Evolutionary conservation across 1,140 invertebrate species (phyloP), one percentile per base, ranked within the genome.

Genomic region (Dendrolimus kikuchii): DNA sequence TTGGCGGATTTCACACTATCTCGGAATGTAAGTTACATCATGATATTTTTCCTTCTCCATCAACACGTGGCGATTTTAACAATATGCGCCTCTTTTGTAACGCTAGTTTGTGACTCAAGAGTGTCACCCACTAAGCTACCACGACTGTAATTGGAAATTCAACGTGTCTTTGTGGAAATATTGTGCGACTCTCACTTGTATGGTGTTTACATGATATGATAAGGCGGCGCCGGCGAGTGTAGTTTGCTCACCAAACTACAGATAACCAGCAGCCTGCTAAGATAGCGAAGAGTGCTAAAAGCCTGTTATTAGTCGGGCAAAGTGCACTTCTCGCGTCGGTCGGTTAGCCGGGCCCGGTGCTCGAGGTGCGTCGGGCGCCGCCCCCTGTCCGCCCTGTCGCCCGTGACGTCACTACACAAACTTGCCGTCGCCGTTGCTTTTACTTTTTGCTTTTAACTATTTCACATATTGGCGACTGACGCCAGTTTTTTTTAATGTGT

Each of bases 381-480:
- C 79, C 81, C 71, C 57, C 47, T 65, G 58, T 63, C 77, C 79
- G 82, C 79, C 79, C 74, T 78, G 82, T 81, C 82, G 81, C 71
- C 77, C 68, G 71, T 85, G 77, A 83, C 79, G 77, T 86, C 76
- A 82, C 62, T 59, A 61, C 51, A 62, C 64, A 81, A 79, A 62
- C 76, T 62, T 58, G 68, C 68, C 67, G 60, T 68, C 62, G 68
- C 68, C 67, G 60, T 68, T 61, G 62, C 61, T 71, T 68, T 69
- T 64, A 74, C 73, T 81, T 86, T 83, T 86, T 86, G 76, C 77
- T 62, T 71, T 23, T 3, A 64, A 67, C 69, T 67, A 74, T 77
- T 74, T 69, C 75, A 73, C 73, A 77, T 83, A 81, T 86, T 81
- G 79, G 79, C 75, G 77, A 81, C 77, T 81, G 82, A 80, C 81